These are phyloP conservation scores for Pardosa pseudoannulata DNA, from an alignment of 2,888 invertebrate genomes.

Conservation along the genomic window DNA sequence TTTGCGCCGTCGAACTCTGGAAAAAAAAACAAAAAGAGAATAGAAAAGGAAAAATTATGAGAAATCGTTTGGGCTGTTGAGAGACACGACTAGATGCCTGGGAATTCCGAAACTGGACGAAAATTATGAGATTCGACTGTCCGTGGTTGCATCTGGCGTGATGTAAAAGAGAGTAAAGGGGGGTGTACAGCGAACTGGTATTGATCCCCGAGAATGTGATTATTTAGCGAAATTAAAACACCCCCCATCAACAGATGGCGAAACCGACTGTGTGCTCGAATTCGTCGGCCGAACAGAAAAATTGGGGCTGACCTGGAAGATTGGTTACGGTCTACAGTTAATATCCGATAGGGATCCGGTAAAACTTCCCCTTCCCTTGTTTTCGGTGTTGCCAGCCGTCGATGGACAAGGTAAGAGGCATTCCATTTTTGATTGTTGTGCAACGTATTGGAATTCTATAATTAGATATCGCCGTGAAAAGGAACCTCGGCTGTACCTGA, in stretches of 20 bases:
- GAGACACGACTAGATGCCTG: background rate
- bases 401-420: background rate
- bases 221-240: background rate
- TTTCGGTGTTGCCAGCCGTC: background rate
- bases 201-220: background rate
- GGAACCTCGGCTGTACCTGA: background rate
- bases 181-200: background rate
- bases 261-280: background rate
- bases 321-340: background rate
- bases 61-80: background rate
- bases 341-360: no score
- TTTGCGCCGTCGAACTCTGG: background rate
- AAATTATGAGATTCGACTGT: background rate
- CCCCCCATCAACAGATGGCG: constrained; percentile 1
- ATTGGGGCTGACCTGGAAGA: background rate
- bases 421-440: background rate
- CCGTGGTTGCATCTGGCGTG: background rate
- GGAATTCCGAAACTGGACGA: background rate
- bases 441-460: background rate
- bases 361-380: no score
- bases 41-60: background rate
- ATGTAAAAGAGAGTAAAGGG: background rate
- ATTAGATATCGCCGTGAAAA: background rate
- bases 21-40: no score
- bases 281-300: no score